A percentile compares a stretch with the other conserved stretches of the same genome.
Conservation (phyloP, 2,797 vertebrate species). For the Chrosomus eos region DNA sequence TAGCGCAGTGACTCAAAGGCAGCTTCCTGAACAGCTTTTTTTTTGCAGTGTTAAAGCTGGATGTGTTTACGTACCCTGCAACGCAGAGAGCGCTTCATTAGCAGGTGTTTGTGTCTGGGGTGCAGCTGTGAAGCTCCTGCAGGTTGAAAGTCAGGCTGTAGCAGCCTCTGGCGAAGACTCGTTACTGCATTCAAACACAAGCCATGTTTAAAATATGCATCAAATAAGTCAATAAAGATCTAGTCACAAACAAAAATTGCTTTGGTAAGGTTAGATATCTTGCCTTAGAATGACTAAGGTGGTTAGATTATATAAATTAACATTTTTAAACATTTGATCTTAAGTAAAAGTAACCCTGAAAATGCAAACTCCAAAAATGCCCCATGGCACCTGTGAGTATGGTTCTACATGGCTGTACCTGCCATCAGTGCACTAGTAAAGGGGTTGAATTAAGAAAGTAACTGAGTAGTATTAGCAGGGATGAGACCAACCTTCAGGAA, state of each 20-base stretch:
- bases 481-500: slow-evolving; percentile 88
- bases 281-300: not conserved
- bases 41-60: too few species aligned
- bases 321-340: not conserved
- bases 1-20: not conserved
- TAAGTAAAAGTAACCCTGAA: not conserved
- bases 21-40: slow-evolving; percentile 1
- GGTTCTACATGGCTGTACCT: not conserved
- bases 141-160: slow-evolving; percentile 97
- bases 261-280: not conserved
- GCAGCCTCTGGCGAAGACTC: slow-evolving; percentile 91
- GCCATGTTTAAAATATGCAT: not conserved
- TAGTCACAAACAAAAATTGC: not conserved
- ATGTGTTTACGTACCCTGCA: slow-evolving; percentile 84
- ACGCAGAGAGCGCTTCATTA: slow-evolving; percentile 97
- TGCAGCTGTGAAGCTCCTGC: slow-evolving; percentile 94
- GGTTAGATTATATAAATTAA: not conserved
- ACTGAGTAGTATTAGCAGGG: not conserved
- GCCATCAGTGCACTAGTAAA: not conserved
- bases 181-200: slow-evolving; percentile 81
- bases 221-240: not conserved
- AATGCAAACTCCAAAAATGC: not conserved
- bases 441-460: not conserved
- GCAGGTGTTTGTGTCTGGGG: slow-evolving; percentile 95
- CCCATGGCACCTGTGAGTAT: not conserved